Evolutionary conservation across 1,140 invertebrate genomes (phyloP), one percentile per base, ranked within the genome.

Genomic region (Onthophagus taurus): DNA sequence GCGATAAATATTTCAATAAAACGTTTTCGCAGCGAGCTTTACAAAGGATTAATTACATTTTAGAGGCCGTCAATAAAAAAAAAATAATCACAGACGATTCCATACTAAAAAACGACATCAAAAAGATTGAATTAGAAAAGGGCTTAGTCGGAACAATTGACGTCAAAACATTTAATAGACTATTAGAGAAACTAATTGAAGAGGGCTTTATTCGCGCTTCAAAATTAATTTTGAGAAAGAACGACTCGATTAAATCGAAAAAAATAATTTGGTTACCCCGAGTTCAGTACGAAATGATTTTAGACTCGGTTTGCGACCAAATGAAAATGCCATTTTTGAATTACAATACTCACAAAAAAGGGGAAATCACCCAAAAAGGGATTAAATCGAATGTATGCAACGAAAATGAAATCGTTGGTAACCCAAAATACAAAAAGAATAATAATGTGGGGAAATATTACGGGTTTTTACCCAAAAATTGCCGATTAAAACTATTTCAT

Each of bases 401-500:
- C 9, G 16, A 14, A 11, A 20, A 24, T 7, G 42, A 44, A 35
- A 44, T 24, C 2, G 20, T 23, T 7, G 42, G 18, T 35, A 7
- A n/a, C 5, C 13, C 19, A 21, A 24, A 46, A 9, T 18, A 43
- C n/a, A 46, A 41, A 36, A 41, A 46, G 20, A 39, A 48, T 34
- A 29, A 26, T n/a, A 44, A 36, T 16, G 34, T 45, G n/a, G 53
- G 51, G n/a, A 52, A 42, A 35, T 19, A 35, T 1, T 56, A 58
- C 30, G 60, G 60, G 12, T 48, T 37, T 19, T 34, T 39, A 18
- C 82, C 83, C 0, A 88, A 86, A 61, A 83, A 85, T 51, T 57
- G 78, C 2, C 65, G 82, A 20, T 76, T 83, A 64, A 63, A 74
- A 49, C 62, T 72, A 11, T 49, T 89, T 12, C 84, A 89, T 52